Conservation (phyloP, 1,140 invertebrate species). For the Elymnias hypermnestra region DNA sequence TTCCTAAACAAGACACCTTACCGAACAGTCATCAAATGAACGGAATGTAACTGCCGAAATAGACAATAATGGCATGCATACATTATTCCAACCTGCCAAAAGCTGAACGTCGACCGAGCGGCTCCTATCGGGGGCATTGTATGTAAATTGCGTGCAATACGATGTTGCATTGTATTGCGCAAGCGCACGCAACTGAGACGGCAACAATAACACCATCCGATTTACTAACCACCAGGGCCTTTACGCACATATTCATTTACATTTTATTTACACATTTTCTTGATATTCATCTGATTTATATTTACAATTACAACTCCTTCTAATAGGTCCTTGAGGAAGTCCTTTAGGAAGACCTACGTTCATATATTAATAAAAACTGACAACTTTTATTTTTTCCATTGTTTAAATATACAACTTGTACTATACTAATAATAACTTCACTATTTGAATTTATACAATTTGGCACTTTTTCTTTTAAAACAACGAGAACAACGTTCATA, state of each 20-base stretch:
- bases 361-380: too few species aligned
- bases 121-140: conserved; percentile 42
- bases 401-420: too few species aligned
- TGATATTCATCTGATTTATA: too few species aligned
- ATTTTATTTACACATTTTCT: too few species aligned
- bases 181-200: conserved; percentile 30
- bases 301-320: too few species aligned
- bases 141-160: conserved; percentile 48
- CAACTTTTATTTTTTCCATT: too few species aligned
- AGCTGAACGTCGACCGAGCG: conserved; percentile 24
- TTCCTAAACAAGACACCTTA: conserved; percentile 8
- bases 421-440: too few species aligned
- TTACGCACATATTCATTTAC: conserved; percentile 2
- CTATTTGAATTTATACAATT: too few species aligned
- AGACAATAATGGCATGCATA: conserved; percentile 4
- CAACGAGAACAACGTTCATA: too few species aligned
- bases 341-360: too few species aligned
- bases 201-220: conserved; percentile 30
- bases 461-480: too few species aligned
- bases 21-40: not conserved
- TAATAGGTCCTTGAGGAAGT: too few species aligned
- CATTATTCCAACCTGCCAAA: conserved; percentile 21
- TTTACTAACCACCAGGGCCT: conserved; percentile 7
- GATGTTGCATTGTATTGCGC: conserved; percentile 37
- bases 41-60: not conserved